Evolutionary conservation across 2,113 vertebrate species (phyloP), one percentile per base, ranked within the genome.

Genomic region (Orycteropus afer): DNA sequence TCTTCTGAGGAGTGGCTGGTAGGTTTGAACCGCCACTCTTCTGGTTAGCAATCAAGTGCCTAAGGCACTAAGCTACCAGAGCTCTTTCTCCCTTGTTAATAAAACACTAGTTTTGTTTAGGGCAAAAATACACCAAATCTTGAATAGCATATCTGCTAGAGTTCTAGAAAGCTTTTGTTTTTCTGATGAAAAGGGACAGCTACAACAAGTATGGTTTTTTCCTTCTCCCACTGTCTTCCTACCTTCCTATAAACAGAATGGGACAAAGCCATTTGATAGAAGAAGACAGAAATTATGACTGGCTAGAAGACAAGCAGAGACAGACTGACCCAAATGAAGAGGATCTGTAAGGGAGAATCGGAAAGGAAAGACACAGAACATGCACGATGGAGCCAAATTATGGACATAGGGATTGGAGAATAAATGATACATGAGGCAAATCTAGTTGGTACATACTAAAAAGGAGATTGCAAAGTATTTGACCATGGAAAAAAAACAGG

Each of bases 191-290:
- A 71, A 92, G 6, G 13, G 22, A 23, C 53, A 63, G 40, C 57
- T 23, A n/a, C 34, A 88, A 76, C 55, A 37, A 57, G 18, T 59
- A 34, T 47, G 77, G 9, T 3, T 88, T 23, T 86, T 59, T n/a
- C 40, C 14, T 47, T 91, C 45, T 55, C 82, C 42, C 12, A 74
- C 32, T 84, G 81, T 85, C 63, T 96, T 94, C 45, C 80, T 80
- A 53, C 3, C 13, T 67, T 88, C 65, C 65, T 37, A 37, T 34
- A 14, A 69, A n/a, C 40, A 77, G 32, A 95, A 90, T 27, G 49
- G 4, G 22, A 5, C 71, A 77, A 17, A 78, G 34, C 22, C 42
- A 69, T 32, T 47, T 67, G 63, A 78, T 25, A 65, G 10, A 76
- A 53, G 34, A 76, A 57, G 27, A 29, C 10, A n/a, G 91, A 86